Evolutionary conservation across 2,113 vertebrate species (phyloP).

Genomic region (Bungarus multicinctus): DNA sequence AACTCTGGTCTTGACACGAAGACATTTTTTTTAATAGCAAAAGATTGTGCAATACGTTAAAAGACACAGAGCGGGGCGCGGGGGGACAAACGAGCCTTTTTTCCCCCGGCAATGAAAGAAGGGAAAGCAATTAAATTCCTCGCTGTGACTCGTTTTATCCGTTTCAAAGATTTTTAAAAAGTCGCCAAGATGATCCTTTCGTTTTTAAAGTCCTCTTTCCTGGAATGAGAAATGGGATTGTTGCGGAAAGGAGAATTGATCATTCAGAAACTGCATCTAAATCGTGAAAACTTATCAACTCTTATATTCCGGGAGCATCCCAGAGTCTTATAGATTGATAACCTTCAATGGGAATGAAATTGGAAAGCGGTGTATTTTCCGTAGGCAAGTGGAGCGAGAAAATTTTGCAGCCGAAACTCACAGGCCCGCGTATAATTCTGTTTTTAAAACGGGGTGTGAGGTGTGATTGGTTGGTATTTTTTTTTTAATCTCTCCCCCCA

Average conservation of each 20-base stretch:
- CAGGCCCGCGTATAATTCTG: background rate
- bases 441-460: background rate
- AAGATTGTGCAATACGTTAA: slow-evolving; percentile 73
- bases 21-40: slow-evolving; percentile 67
- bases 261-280: background rate
- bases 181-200: slow-evolving; percentile 17
- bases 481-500: background rate
- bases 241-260: background rate
- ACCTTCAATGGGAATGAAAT: background rate
- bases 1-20: slow-evolving; percentile 52
- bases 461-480: too few species aligned
- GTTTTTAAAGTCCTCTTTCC: slow-evolving; percentile 21
- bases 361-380: background rate
- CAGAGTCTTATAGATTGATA: background rate
- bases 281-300: background rate
- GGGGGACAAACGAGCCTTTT: slow-evolving; percentile 30
- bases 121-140: background rate
- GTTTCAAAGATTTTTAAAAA: slow-evolving; percentile 13
- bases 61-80: slow-evolving; percentile 43
- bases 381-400: background rate
- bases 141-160: slow-evolving; percentile 46
- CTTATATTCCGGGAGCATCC: background rate
- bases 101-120: slow-evolving; percentile 36
- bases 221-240: background rate
- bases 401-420: background rate